Conservation (phyloP, 2,888 invertebrate genomes). For the Pandemis heparana region DNA sequence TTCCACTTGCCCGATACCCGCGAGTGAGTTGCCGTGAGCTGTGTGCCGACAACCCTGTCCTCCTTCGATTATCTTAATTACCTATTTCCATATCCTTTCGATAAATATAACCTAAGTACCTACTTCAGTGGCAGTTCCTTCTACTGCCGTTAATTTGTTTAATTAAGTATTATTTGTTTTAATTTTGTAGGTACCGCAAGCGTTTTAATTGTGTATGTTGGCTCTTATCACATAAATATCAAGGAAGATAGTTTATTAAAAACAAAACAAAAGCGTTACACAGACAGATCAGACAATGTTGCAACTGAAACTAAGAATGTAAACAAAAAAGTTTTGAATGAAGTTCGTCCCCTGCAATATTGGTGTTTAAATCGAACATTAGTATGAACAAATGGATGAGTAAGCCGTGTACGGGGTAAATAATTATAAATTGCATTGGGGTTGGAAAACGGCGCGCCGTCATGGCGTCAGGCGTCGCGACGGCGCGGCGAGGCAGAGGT, state of each 20-base stretch:
- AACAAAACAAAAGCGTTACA: background rate
- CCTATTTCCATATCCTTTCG: conserved; percentile 54
- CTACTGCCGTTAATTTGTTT: background rate
- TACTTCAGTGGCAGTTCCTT: conserved; percentile 2
- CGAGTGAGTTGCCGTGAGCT: conserved; percentile 33
- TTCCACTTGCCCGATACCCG: conserved; percentile 54
- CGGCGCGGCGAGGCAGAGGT: conserved; percentile 53
- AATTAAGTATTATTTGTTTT: background rate
- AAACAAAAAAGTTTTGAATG: conserved; percentile 38
- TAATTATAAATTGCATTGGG: conserved; percentile 77
- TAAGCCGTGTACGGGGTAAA: conserved; percentile 71
- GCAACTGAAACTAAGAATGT: background rate
- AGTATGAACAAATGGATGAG: conserved; percentile 60
- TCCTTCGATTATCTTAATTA: conserved; percentile 66
- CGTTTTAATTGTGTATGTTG: too few relatives aligned
- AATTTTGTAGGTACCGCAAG: too few relatives aligned
- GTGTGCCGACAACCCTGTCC: conserved; percentile 65
- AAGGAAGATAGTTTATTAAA: background rate
- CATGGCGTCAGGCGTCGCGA: conserved; percentile 56
- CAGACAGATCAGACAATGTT: background rate
- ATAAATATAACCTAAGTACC: conserved; percentile 36
- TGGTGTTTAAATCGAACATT: conserved; percentile 57
- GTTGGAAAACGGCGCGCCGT: conserved; percentile 59
- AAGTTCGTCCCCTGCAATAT: conserved; percentile 51
- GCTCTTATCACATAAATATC: too few relatives aligned